A percentile compares a stretch with the other conserved stretches of the same genome.
Evolutionary conservation across 2,113 vertebrate species (phyloP).

Genomic region (Morone saxatilis): DNA sequence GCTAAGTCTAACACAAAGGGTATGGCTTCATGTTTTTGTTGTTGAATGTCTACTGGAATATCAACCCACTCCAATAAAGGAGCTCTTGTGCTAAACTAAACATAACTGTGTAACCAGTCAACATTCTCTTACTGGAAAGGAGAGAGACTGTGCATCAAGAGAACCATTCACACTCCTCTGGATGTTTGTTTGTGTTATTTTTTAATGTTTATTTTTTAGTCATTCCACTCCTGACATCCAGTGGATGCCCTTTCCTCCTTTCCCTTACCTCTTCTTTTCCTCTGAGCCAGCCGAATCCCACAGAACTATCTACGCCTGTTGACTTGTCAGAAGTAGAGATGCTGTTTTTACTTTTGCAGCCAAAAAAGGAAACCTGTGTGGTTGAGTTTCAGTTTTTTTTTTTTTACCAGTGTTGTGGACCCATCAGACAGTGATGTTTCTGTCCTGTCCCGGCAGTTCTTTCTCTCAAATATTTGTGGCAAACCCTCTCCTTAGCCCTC

Average conservation of each 20-base stretch:
- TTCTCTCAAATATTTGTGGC: conserved; percentile 68
- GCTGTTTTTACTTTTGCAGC: conserved; percentile 39
- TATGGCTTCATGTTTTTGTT: conserved; percentile 55
- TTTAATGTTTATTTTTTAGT: conserved; percentile 48
- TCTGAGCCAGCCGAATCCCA: conserved; percentile 30
- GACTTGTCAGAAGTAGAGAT: conserved; percentile 39
- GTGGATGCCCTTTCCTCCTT: conserved; percentile 51
- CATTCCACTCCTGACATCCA: conserved; percentile 45
- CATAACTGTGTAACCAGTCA: conserved; percentile 61
- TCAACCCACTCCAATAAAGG: conserved; percentile 49
- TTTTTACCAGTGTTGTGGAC: conserved; percentile 13
- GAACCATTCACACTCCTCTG: conserved; percentile 65
- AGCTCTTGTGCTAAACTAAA: conserved; percentile 71
- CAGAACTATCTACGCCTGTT: conserved; percentile 20
- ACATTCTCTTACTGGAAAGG: conserved; percentile 75
- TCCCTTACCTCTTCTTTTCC: conserved; percentile 47
- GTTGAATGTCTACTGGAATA: conserved; percentile 63
- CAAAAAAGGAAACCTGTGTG: conserved; percentile 43
- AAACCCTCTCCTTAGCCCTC: conserved; percentile 22
- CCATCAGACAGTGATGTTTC: conserved; percentile 44
- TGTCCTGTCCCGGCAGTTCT: conserved; percentile 49
- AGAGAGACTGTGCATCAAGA: conserved; percentile 51
- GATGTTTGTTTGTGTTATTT: conserved; percentile 73
- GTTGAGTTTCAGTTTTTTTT: conserved; percentile 24
- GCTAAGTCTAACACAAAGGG: conserved; percentile 46